Base-by-base conservation (phyloP, 2,888 invertebrate genomes). In the Onchidella celtica region DNA sequence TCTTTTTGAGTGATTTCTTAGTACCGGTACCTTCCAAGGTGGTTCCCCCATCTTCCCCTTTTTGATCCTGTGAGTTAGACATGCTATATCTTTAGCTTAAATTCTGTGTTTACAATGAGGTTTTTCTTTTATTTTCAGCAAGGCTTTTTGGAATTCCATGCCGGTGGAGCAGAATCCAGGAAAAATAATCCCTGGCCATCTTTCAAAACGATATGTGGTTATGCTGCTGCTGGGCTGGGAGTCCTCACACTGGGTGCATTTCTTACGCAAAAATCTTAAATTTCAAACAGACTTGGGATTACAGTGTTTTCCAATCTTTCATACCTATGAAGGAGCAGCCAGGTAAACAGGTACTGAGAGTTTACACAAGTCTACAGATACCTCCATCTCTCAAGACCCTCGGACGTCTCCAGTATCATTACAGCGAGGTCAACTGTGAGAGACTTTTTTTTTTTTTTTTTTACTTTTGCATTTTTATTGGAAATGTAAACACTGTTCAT, bases 61-160 rank as follows among this genome's bases (percentile, higher is more conserved):
- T 47, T 17, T 47, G 47, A 47, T 6, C 47, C 6, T 47, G 47
- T 6, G 17, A 47, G 47, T 11, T 47, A 6, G 47, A 47, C 47
- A n/a, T 17, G 47, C 47, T 47, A 47, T 6, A 47, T 47, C 17
- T 47, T 47, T 47, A 47, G 47, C 47, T 47, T 17, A 47, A 11
- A 17, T 47, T 17, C 6, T 47, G 47, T 47, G 47, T 11, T 47
- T 47, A 11, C 47, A 6, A 6, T 47, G 6, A 47, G 47, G 17
- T 47, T 57, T 38, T 66, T 3, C 27, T 29, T 69, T 57, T 29
- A n/a, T 63, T 38, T 17, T 1, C 79, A 83, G 83, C 73, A 77
- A 61, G 83, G 83, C 27, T 83, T 83, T 40, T 36, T 81, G 74
- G 83, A 80, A 40, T 83, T 83, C 74, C 76, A 83, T 32, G 80